Evolutionary conservation across 2,797 vertebrate species (phyloP), one percentile per base, ranked within the genome.

Genomic region (Gadopsis marmoratus): DNA sequence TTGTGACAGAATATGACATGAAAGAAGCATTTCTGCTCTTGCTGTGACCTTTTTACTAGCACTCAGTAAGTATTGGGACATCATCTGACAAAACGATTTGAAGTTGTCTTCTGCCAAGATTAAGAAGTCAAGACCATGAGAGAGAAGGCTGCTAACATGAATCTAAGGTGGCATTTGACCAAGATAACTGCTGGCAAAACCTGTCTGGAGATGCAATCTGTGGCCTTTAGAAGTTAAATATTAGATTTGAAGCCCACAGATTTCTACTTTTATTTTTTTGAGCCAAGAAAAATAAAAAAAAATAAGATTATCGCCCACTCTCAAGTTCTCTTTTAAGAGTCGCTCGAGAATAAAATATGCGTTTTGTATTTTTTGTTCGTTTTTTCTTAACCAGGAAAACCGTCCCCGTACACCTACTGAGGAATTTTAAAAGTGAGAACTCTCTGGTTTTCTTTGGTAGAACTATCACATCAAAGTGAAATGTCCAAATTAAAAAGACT

Each of bases 141-240:
- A 82, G 58, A 76, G 48, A 83, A 51, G 50, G 26, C 67, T 61
- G 53, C 56, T 73, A 73, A 85, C 67, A 50, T 66, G 21, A 84
- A 86, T 89, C 81, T 79, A 33, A 86, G 58, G 64, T 91, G 90
- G 76, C 86, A 91, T 93, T 90, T 92, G 75, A 90, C 55, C 81
- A 84, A 88, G 84, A 92, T 85, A 88, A 88, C 74, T 89, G 77
- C 68, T 66, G 76, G 78, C 55, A 64, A 86, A 84, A 85, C 50
- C 64, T 83, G 68, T 82, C 77, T 78, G 54, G 23, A 88, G 84
- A 91, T 89, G 45, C 33, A 86, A 90, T 92, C 81, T 83, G 37
- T 74, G 77, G 70, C 79, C 81, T 91, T 90, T 76, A 82, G 74
- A 87, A 85, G 83, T 71, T 75, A 85, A 79, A 88, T 82, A 89